Percentiles rank a stretch among this genome's conserved stretches.
phyloP scores from a whole-genome alignment of 2,797 vertebrate species.

The Pseudocheirus occidentalis region DNA sequence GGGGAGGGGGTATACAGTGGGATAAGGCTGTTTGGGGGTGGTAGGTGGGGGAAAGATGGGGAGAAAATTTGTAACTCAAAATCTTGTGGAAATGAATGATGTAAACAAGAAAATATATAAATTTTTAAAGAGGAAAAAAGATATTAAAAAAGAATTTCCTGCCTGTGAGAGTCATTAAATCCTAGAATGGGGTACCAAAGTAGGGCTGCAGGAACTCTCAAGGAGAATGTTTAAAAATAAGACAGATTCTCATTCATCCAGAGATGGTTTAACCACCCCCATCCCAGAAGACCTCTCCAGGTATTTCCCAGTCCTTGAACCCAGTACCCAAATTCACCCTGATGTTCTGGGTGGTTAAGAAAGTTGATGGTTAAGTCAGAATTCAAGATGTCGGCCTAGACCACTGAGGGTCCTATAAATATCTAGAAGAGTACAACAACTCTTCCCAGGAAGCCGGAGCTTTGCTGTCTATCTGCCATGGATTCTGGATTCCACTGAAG shows the following conservation, averaged over 20 bases:
- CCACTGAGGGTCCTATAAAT: neutral
- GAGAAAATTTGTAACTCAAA: too few species aligned
- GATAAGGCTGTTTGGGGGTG: too few species aligned
- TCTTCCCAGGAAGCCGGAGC: neutral
- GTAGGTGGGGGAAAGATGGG: too few species aligned
- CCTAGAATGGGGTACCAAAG: conserved; percentile 74
- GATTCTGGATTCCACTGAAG: too few species aligned
- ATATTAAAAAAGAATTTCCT: conserved; percentile 80
- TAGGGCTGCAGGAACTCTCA: conserved; percentile 73
- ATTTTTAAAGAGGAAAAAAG: too few species aligned
- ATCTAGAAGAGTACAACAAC: neutral
- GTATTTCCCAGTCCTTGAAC: conserved; percentile 71
- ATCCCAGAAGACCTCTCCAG: conserved; percentile 76
- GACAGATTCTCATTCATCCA: conserved; percentile 79
- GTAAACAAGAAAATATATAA: too few species aligned
- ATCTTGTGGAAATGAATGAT: too few species aligned
- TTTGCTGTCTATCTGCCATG: too few species aligned
- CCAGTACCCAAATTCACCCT: conserved; percentile 69
- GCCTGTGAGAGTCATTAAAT: conserved; percentile 76
- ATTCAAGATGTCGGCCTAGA: conserved; percentile 18
- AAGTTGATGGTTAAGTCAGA: conserved; percentile 37
- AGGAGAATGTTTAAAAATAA: conserved; percentile 77
- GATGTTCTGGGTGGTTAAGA: conserved; percentile 71
- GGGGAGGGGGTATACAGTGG: too few species aligned
- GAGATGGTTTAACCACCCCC: conserved; percentile 58